Base-by-base conservation (phyloP, 2,797 vertebrate species). In the Gallinago stenura region DNA sequence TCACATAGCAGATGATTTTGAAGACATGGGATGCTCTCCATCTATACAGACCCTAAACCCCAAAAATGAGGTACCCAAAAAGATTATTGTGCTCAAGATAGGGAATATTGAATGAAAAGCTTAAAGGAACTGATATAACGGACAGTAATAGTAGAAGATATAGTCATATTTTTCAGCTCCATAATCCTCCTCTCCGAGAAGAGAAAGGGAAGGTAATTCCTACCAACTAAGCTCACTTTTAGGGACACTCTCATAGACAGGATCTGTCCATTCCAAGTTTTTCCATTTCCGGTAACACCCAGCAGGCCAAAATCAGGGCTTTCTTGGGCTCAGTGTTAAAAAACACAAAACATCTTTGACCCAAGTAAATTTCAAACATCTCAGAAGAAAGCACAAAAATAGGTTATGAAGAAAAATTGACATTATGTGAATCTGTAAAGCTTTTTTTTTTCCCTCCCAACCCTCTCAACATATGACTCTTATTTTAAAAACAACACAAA, bases 401-500 rank as follows among this genome's bases (percentile, higher is more conserved):
- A 51, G 76, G 68, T 83, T 69, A 80, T 3, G 6, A 88, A 83
- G 70, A 56, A 62, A 30, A 71, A 79, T 41, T 70, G 65, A 61
- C 75, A 71, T 41, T 48, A 69, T 79, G 70, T 16, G 83, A 92
- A 71, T 25, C 60, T 48, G 53, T n/a, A 90, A 75, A 81, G 60
- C 51, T 25, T 91, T 45, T 81, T 39, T 84, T 26, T 20, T 58
- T 31, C 30, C 12, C 15, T 31, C 56, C 30, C 87, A 51, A 50
- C 64, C 76, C 57, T 96, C 80, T 81, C 80, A 57, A 68, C 90
- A 76, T 28, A 81, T 54, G 92, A 94, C 15, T 65, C 68, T 57
- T 15, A 46, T 6, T 83, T 75, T 46, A 61, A 90, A 88, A 60
- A 11, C 69, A 73, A 16, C 31, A 20, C 87, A 61, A 65, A 84